Percentiles rank a stretch among this genome's conserved stretches.
Conservation (phyloP, 2,797 vertebrate species). For the Chaetophractus vellerosus region DNA sequence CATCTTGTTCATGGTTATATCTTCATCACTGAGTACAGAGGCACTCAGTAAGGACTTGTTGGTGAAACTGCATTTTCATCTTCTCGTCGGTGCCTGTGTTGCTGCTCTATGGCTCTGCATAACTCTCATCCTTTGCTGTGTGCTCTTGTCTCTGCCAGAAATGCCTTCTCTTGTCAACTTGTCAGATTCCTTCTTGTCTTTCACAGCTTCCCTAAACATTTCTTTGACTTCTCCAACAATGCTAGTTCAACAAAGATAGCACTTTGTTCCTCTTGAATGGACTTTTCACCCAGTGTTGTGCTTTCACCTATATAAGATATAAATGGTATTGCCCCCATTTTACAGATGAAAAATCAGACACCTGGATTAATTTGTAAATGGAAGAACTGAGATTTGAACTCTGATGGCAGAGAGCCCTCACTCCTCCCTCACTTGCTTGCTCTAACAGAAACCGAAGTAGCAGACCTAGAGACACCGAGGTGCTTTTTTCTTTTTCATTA, state of each 20-base stretch:
- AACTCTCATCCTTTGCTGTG: not conserved
- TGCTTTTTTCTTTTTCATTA: not conserved
- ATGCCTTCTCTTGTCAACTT: not conserved
- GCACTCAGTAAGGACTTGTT: not conserved
- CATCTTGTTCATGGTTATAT: slow-evolving; percentile 28
- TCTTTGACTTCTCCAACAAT: slow-evolving; percentile 47
- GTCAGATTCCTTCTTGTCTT: slow-evolving; percentile 25
- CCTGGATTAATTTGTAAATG: slow-evolving; percentile 28
- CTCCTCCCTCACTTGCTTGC: not conserved
- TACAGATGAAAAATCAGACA: slow-evolving; percentile 20
- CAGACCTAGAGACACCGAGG: not conserved
- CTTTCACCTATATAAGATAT: slow-evolving; percentile 7
- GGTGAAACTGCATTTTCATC: slow-evolving; percentile 14
- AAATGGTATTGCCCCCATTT: not conserved
- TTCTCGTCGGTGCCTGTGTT: not conserved
- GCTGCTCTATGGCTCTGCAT: not conserved
- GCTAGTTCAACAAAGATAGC: slow-evolving; percentile 11
- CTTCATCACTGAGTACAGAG: not conserved
- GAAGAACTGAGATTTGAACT: slow-evolving; percentile 38
- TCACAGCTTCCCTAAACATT: slow-evolving; percentile 32
- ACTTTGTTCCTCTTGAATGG: not conserved
- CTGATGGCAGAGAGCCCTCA: not conserved
- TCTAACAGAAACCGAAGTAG: slow-evolving; percentile 21
- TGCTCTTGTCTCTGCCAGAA: not conserved
- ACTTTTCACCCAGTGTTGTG: not conserved